These are phyloP conservation scores for Oppia nitens DNA, from an alignment of 1,140 invertebrate genomes.

Conservation along the genomic window DNA sequence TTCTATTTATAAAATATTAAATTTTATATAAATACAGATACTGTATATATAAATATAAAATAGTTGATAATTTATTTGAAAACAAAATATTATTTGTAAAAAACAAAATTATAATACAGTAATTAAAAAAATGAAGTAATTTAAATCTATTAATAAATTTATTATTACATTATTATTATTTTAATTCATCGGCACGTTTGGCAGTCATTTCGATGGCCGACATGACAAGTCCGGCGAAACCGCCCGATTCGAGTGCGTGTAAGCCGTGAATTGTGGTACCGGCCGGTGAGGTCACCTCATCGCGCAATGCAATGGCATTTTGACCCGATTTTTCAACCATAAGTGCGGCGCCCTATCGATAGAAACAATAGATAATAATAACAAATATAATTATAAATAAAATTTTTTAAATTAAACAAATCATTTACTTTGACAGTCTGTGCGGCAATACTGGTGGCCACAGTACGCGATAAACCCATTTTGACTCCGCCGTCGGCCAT, in stretches of 20 bases:
- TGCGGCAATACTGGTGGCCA: slow-evolving; percentile 37
- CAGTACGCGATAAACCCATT: slow-evolving; percentile 39
- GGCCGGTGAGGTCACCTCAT: slow-evolving; percentile 39
- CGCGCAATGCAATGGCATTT: slow-evolving; percentile 34
- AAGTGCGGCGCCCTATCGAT: slow-evolving; percentile 36
- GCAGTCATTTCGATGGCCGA: slow-evolving; percentile 60
- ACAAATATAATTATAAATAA: neutral
- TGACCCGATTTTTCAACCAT: slow-evolving; percentile 41
- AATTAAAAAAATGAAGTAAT: no score
- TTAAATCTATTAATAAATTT: no score
- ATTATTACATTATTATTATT: no score
- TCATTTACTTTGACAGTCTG: slow-evolving; percentile 33
- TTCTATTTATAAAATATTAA: no score
- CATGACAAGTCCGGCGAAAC: slow-evolving; percentile 56
- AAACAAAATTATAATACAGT: no score
- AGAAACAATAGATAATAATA: neutral
- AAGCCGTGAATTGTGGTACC: slow-evolving; percentile 67
- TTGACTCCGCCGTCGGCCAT: slow-evolving; percentile 43
- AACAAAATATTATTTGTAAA: no score
- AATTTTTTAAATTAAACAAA: no score
- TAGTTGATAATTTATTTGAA: no score
- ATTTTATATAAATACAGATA: no score
- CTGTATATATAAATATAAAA: no score
- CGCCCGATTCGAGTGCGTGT: slow-evolving; percentile 60
- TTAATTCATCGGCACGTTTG: slow-evolving; percentile 23